Conservation (phyloP, 2,797 vertebrate species). For the Sebastes iracundus region DNA sequence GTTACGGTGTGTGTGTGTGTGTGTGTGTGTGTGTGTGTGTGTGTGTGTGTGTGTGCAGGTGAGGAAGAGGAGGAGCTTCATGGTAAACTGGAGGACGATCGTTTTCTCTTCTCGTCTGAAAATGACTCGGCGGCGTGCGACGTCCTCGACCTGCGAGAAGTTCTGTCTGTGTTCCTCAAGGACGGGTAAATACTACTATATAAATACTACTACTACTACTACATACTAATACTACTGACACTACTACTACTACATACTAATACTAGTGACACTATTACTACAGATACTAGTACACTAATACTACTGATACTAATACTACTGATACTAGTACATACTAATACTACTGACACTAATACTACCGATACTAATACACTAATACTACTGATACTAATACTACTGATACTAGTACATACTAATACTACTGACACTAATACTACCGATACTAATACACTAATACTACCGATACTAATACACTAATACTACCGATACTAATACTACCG, state of each 20-base stretch:
- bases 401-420: neutral
- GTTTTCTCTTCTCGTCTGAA: slow-evolving; percentile 83
- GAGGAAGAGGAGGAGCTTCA: slow-evolving; percentile 80
- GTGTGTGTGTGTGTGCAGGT: slow-evolving; percentile 31
- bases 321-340: neutral
- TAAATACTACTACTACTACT: neutral
- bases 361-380: neutral
- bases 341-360: neutral
- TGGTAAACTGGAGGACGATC: slow-evolving; percentile 84
- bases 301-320: neutral
- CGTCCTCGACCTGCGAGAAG: slow-evolving; percentile 82
- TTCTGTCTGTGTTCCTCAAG: slow-evolving; percentile 74
- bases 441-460: neutral
- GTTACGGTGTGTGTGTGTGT: neutral
- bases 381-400: too few relatives aligned
- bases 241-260: neutral
- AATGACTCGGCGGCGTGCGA: slow-evolving; percentile 82
- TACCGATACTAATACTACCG: neutral
- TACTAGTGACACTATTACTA: neutral
- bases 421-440: too few relatives aligned
- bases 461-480: neutral
- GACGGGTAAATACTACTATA: slow-evolving; percentile 47
- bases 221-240: neutral
- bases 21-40: slow-evolving; percentile 9
- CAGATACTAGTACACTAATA: neutral